These are phyloP conservation scores for Oenanthe oenanthe DNA, from an alignment of 2,113 vertebrate species.

Conservation along the genomic window DNA sequence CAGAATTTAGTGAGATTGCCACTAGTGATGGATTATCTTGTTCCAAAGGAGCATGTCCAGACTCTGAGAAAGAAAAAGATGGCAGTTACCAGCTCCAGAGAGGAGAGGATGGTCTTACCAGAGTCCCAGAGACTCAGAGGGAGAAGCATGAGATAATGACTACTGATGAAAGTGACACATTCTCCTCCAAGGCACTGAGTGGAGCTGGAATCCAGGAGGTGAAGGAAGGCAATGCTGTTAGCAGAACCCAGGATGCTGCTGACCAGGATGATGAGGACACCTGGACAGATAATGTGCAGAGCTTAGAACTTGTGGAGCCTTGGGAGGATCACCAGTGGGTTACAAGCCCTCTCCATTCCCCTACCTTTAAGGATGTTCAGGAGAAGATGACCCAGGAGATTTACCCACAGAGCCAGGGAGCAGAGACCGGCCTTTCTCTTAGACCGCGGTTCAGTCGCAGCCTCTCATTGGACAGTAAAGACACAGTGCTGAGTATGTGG, in stretches of 20 bases:
- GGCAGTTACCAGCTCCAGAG: not conserved
- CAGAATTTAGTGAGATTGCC: not conserved
- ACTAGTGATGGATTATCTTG: slow-evolving; percentile 3
- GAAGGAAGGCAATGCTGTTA: slow-evolving; percentile 52
- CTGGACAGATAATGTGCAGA: slow-evolving; percentile 76
- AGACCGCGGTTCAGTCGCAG: slow-evolving; percentile 80
- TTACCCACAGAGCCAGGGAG: slow-evolving; percentile 40
- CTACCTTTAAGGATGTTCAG: slow-evolving; percentile 84
- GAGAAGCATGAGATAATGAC: slow-evolving; percentile 29
- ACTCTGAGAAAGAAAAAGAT: slow-evolving; percentile 2
- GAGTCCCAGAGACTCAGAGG: not conserved
- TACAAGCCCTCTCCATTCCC: slow-evolving; percentile 94
- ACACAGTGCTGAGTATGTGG: slow-evolving; percentile 70
- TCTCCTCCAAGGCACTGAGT: not conserved
- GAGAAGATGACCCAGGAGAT: slow-evolving; percentile 54
- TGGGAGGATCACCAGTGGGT: slow-evolving; percentile 98
- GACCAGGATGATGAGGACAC: slow-evolving; percentile 84
- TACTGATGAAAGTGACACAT: not conserved
- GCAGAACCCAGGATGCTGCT: slow-evolving; percentile 71
- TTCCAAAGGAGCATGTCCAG: not conserved
- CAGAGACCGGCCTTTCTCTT: slow-evolving; percentile 54
- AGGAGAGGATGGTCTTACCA: not conserved
- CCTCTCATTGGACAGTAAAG: slow-evolving; percentile 79
- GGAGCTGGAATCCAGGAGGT: slow-evolving; percentile 34
- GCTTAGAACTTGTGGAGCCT: slow-evolving; percentile 89